Base-by-base conservation (phyloP, 2,888 invertebrate genomes). In the Hyposoter dolosus region DNA sequence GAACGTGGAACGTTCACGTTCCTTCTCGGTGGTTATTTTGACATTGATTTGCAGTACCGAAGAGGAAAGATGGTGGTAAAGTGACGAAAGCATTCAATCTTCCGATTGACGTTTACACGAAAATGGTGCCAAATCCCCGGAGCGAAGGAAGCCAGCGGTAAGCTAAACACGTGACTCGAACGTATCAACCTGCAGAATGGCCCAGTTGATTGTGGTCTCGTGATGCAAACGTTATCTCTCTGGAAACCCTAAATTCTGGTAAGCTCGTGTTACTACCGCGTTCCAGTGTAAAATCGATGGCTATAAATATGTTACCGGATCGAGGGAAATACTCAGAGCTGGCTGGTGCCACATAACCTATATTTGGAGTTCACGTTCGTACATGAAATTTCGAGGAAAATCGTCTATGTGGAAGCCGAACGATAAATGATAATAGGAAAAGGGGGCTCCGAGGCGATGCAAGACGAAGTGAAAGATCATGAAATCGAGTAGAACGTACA, bases 211-310 rank as follows among this genome's bases (percentile, higher is more conserved):
- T 43, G 63, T 56, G 63, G 50, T 69, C 23, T 35, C 12, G 32
- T 28, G 60, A 28, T 28, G 40, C 66, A 40, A 82, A 28, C 68
- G 56, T 53, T 82, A 82, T 82, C 82, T 82, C 65, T 47, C 69
- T n/a, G 56, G 32, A 69, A 76, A 69, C 76, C 69, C 82, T 76
- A 76, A 76, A 82, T 82, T 75, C 76, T 60, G 68, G 76, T 12
- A 63, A 69, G 68, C 68, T 68, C 82, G 28, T 69, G 68, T 68
- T 69, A 47, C 75, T 60, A 47, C 53, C 43, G 45, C 75, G 68
- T 82, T 76, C 69, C 76, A 69, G 60, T 66, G 69, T 75, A 76
- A 82, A 82, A 76, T 82, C 82, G 82, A 82, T 82, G 53, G 45
- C 82, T 76, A 82, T 82, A 82, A 82, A 82, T 76, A 82, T 69